Evolutionary conservation across 1,140 invertebrate genomes (phyloP).

Genomic region (Drosophila chauvacae): DNA sequence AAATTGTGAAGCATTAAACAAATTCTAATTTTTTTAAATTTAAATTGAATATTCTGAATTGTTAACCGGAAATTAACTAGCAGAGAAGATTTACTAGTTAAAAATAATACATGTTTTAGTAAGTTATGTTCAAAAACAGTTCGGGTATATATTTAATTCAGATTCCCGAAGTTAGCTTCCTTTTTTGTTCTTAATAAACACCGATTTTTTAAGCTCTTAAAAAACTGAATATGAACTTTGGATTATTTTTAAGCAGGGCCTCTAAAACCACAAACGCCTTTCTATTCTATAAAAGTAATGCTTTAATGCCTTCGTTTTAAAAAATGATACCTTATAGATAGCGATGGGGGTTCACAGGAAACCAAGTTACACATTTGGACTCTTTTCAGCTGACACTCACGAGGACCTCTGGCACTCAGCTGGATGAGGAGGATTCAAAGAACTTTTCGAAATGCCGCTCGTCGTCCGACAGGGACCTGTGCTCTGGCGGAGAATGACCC

Average conservation of each 20-base stretch:
- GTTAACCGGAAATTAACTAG: no score
- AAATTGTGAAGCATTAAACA: no score
- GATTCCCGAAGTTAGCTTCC: no score
- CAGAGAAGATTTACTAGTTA: no score
- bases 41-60: no score
- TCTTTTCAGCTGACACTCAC: not conserved
- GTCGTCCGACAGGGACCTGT: not conserved
- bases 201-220: not conserved
- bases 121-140: no score
- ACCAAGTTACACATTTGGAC: not conserved
- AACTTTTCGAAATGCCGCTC: constrained; percentile 2
- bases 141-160: no score
- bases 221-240: no score
- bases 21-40: no score
- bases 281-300: not conserved
- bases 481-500: not conserved
- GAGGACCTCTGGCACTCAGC: not conserved
- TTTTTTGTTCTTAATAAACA: not conserved
- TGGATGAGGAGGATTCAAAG: not conserved
- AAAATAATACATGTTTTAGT: no score
- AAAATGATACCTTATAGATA: constrained; percentile 11
- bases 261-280: not conserved
- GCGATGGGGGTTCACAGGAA: no score
- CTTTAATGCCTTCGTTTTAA: constrained; percentile 2
- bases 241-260: no score